Conservation (phyloP, 2,113 vertebrate genomes). For the Pantherophis guttatus region DNA sequence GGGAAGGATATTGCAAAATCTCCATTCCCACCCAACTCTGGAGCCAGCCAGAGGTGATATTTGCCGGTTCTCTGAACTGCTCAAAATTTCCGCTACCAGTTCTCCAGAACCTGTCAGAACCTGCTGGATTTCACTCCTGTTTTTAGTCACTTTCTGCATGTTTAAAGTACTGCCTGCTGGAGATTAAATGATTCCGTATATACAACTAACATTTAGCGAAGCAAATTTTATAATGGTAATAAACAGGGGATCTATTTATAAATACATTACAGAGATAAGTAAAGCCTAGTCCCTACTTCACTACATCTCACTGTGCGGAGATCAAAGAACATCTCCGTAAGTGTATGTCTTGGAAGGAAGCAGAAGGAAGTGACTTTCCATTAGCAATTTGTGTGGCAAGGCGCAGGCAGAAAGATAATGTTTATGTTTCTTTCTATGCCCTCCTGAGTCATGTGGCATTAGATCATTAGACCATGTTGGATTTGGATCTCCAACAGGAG, state of each 20-base stretch:
- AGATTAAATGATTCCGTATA: neutral
- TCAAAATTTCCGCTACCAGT: too few species aligned
- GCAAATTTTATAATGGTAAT: neutral
- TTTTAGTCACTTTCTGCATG: neutral
- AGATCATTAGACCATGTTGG: neutral
- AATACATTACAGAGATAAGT: neutral
- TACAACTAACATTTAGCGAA: neutral
- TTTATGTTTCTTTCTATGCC: neutral
- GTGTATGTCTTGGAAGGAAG: neutral
- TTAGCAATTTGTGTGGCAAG: neutral
- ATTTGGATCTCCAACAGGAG: neutral
- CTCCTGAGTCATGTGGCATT: neutral
- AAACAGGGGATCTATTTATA: neutral
- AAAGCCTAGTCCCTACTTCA: neutral
- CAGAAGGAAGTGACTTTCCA: neutral
- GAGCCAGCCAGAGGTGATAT: too few species aligned
- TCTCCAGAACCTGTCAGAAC: too few species aligned
- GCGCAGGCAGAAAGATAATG: neutral
- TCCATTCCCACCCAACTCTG: too few species aligned
- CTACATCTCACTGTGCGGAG: neutral
- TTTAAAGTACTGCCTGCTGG: neutral
- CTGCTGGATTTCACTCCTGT: too few species aligned
- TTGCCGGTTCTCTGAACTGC: too few species aligned
- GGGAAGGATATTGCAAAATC: too few species aligned
- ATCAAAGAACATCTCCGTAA: neutral